Evolutionary conservation across 2,888 invertebrate species (phyloP), one percentile per base, ranked within the genome.

Genomic region (Lacanobia oleracea): DNA sequence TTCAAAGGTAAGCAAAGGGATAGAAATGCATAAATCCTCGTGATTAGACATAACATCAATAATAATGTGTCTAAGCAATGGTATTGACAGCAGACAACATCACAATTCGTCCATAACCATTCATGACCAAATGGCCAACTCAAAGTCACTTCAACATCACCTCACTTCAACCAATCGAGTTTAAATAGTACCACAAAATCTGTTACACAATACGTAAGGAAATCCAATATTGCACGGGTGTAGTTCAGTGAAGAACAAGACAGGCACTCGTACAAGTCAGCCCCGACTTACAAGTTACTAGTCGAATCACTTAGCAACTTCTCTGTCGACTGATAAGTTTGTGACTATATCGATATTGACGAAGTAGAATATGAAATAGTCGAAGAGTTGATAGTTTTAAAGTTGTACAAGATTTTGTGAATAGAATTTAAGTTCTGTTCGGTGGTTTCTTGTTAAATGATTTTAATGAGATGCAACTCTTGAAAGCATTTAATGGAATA

Each of bases 201-300:
- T 40, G 27, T 70, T 61, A 62, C 71, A 78, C 72, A 79, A 85
- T 71, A 67, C 60, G 21, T 63, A 72, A 69, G 78, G 75, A 84
- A 84, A 87, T 86, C 74, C 83, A 87, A 88, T 88, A 87, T 73
- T 43, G 40, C 37, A 54, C 51, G 56, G 56, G 14, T 61, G 67
- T 70, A 77, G 67, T 79, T 77, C 60, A 59, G 45, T 79, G 23
- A 63, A 79, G 73, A 72, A 77, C 80, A 84, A 84, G 82, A 70
- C 51, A 77, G 62, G 69, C 86, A 76, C 56, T 33, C 6, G 5
- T 6, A 33, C 5, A 87, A 84, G 64, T 85, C 12, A 18, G 7
- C 45, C 23, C 40, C 37, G 18, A 61, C 74, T 74, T 45, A 21
- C 57, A 48, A 79, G 79, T 79, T 64, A n/a, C 37, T 33, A 50